Evolutionary conservation across 2,888 invertebrate species (phyloP).

Genomic region (Idaea straminata): DNA sequence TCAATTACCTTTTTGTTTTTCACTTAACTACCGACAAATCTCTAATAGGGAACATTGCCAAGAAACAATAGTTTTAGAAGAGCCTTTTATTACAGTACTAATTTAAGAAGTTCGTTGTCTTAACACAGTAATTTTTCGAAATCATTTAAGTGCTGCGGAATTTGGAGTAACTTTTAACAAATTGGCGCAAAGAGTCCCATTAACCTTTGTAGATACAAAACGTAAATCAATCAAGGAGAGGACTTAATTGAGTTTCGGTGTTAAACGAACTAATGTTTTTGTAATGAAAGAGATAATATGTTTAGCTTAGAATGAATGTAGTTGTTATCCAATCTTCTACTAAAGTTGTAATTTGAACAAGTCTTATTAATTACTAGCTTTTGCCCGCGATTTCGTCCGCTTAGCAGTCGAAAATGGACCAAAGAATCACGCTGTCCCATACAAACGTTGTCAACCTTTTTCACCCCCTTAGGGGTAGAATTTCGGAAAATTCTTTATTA

Average conservation of each 20-base stretch:
- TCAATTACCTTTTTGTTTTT: conserved; percentile 26
- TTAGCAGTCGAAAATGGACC: no score
- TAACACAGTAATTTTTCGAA: conserved; percentile 40
- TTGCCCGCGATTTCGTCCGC: no score
- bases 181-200: conserved; percentile 30
- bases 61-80: conserved; percentile 36
- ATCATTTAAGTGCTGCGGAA: conserved; percentile 38
- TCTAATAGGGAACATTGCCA: conserved; percentile 31
- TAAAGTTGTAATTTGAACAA: background rate
- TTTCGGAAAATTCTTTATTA: no score
- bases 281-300: conserved; percentile 2
- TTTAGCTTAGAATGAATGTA: background rate
- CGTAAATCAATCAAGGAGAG: conserved; percentile 25
- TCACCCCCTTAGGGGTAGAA: no score
- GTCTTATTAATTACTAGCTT: no score
- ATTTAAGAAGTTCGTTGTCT: conserved; percentile 41
- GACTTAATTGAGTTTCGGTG: conserved; percentile 21
- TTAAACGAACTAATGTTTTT: conserved; percentile 12
- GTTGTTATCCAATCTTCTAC: background rate
- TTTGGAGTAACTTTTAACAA: conserved; percentile 30
- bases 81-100: conserved; percentile 40
- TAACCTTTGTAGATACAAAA: conserved; percentile 25
- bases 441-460: no score
- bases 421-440: no score
- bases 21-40: conserved; percentile 16